Percentiles rank a stretch among this genome's conserved stretches.
phyloP scores from a whole-genome alignment of 2,797 vertebrate genomes.

The Lutjanus campechanus region DNA sequence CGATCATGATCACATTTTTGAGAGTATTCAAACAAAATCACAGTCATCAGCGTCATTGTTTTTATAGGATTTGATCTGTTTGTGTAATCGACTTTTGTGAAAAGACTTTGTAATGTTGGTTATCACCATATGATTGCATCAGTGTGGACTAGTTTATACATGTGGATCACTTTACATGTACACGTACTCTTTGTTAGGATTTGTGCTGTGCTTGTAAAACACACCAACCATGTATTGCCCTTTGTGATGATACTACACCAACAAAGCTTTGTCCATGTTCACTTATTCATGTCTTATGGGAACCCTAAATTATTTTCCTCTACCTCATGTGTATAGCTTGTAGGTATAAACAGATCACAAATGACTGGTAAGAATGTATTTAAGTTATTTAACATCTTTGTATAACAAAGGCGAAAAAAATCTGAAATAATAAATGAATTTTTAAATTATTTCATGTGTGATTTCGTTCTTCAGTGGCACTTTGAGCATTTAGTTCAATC shows the following conservation, averaged over 20 bases:
- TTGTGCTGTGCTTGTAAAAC: constrained; percentile 87
- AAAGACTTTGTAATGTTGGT: constrained; percentile 55
- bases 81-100: constrained; percentile 61
- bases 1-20: constrained; percentile 46
- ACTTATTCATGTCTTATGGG: constrained; percentile 93
- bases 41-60: constrained; percentile 45
- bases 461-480: constrained; percentile 49
- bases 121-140: constrained; percentile 43
- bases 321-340: constrained; percentile 99
- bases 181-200: constrained; percentile 82
- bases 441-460: constrained; percentile 91
- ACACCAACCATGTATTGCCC: constrained; percentile 83
- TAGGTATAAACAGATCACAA: constrained; percentile 98
- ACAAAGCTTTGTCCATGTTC: constrained; percentile 84
- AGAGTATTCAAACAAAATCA: constrained; percentile 58
- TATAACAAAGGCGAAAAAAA: constrained; percentile 98
- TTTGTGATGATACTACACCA: constrained; percentile 85
- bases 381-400: constrained; percentile 99
- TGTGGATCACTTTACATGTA: constrained; percentile 67
- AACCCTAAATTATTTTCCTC: constrained; percentile 98
- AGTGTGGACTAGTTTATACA: constrained; percentile 41
- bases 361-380: constrained; percentile 99
- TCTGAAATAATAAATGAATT: constrained; percentile 99
- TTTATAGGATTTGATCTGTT: constrained; percentile 65
- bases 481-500: background rate